phyloP scores from a whole-genome alignment of 2,113 vertebrate genomes.

The Oncorhynchus clarkii region DNA sequence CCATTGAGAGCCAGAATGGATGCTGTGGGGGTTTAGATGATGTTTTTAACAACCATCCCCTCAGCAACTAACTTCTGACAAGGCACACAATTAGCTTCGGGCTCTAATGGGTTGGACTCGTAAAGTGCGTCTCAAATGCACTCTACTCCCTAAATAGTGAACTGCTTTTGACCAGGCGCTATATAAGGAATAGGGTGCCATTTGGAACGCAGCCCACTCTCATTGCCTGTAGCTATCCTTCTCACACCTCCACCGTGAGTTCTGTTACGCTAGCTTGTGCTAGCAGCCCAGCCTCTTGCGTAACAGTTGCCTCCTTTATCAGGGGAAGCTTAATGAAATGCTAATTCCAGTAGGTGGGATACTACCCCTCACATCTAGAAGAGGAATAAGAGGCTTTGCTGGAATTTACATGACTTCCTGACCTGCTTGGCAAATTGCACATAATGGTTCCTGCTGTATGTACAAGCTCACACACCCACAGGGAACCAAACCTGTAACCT shows the following conservation, averaged over 20 bases:
- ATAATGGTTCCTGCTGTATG: background rate
- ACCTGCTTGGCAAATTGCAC: slow-evolving; percentile 24
- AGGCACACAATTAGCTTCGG: background rate
- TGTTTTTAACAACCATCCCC: background rate
- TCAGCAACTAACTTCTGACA: background rate
- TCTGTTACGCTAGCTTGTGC: background rate
- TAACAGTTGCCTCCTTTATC: background rate
- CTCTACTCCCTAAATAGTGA: too few species aligned
- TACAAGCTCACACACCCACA: background rate
- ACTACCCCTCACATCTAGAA: slow-evolving; percentile 1
- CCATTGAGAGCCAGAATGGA: background rate
- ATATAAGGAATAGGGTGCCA: too few species aligned
- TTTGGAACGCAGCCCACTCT: too few species aligned
- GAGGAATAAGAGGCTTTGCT: background rate
- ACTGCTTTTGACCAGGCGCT: too few species aligned
- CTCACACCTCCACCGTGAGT: background rate
- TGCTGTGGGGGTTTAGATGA: background rate
- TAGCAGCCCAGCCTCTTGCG: background rate
- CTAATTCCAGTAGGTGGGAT: background rate
- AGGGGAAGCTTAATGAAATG: background rate
- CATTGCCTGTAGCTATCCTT: background rate
- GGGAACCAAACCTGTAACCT: background rate
- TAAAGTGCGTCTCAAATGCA: too few species aligned
- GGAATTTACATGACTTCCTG: slow-evolving; percentile 10
- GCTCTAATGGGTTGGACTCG: background rate